A percentile compares a stretch with the other conserved stretches of the same genome.
Evolutionary conservation across 2,113 vertebrate species (phyloP).

Genomic region (Perca flavescens): DNA sequence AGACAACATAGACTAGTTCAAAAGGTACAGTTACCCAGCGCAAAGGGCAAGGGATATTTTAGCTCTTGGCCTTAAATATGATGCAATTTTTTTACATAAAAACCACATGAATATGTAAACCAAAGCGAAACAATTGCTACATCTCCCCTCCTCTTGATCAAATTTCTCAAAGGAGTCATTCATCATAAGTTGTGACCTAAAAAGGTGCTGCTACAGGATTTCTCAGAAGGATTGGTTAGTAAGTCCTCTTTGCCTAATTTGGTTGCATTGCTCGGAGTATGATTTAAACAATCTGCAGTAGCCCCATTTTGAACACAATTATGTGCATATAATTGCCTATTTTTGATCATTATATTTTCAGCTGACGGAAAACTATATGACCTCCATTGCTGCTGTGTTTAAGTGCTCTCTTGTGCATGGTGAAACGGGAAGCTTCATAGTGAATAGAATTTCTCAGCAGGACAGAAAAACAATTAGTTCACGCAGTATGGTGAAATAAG

Average conservation of each 20-base stretch:
- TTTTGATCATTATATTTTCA: slow-evolving; percentile 52
- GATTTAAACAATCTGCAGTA: slow-evolving; percentile 61
- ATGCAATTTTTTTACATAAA: slow-evolving; percentile 29
- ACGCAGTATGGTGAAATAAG: slow-evolving; percentile 43
- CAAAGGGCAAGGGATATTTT: slow-evolving; percentile 32
- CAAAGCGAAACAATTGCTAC: slow-evolving; percentile 65
- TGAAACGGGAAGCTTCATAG: slow-evolving; percentile 29
- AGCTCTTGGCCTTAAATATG: slow-evolving; percentile 24
- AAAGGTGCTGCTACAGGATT: slow-evolving; percentile 70
- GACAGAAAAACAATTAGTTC: slow-evolving; percentile 54
- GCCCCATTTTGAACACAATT: slow-evolving; percentile 45
- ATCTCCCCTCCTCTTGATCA: slow-evolving; percentile 58
- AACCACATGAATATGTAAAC: slow-evolving; percentile 65
- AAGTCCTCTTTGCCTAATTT: slow-evolving; percentile 73
- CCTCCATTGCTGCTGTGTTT: slow-evolving; percentile 41
- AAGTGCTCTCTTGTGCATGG: slow-evolving; percentile 29
- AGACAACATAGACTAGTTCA: slow-evolving; percentile 50
- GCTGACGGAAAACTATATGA: slow-evolving; percentile 44
- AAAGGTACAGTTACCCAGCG: slow-evolving; percentile 21
- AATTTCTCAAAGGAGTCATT: slow-evolving; percentile 79
- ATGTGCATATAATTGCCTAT: slow-evolving; percentile 43
- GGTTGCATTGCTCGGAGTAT: slow-evolving; percentile 52
- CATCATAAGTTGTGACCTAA: slow-evolving; percentile 76
- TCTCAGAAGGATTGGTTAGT: slow-evolving; percentile 70
- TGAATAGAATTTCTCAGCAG: slow-evolving; percentile 59